Conservation (phyloP, 92 coral and sea anemone genomes). For the Epizoanthus scotinus region DNA sequence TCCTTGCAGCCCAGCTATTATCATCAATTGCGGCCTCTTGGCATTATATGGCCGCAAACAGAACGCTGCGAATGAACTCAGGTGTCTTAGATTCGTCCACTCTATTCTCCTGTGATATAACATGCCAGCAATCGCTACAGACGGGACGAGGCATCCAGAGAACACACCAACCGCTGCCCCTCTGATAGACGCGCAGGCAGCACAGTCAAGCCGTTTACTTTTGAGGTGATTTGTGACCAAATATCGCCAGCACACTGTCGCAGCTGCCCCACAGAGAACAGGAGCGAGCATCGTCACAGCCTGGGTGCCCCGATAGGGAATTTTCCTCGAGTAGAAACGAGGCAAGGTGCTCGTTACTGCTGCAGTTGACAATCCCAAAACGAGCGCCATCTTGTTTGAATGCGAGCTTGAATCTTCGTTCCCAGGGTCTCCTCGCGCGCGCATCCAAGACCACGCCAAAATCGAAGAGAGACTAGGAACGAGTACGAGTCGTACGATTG, state of each 20-base stretch:
- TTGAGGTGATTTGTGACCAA: constrained; percentile 58
- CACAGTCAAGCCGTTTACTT: constrained; percentile 53
- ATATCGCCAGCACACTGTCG: constrained; percentile 59
- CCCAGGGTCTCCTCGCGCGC: no score
- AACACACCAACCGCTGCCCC: constrained; percentile 61
- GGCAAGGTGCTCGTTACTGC: constrained; percentile 24
- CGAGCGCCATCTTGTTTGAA: constrained; percentile 12
- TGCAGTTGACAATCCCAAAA: constrained; percentile 16
- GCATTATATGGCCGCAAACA: constrained; percentile 62
- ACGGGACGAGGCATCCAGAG: constrained; percentile 70
- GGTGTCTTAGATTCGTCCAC: constrained; percentile 12
- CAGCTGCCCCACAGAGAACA: constrained; percentile 59
- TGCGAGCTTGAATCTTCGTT: no score
- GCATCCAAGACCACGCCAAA: no score
- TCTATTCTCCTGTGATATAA: constrained; percentile 49
- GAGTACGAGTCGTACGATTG: no score
- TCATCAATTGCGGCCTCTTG: constrained; percentile 55
- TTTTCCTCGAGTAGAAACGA: constrained; percentile 23
- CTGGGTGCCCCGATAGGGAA: constrained; percentile 31
- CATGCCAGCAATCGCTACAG: constrained; percentile 53
- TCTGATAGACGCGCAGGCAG: constrained; percentile 72
- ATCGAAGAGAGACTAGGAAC: no score
- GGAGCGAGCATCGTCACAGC: constrained; percentile 59
- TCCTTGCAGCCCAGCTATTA: constrained; percentile 67
- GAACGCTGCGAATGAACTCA: constrained; percentile 50